Percentiles rank a stretch among this genome's conserved stretches.
Conservation (phyloP, 2,113 vertebrate genomes). For the Artemisiospiza belli region DNA sequence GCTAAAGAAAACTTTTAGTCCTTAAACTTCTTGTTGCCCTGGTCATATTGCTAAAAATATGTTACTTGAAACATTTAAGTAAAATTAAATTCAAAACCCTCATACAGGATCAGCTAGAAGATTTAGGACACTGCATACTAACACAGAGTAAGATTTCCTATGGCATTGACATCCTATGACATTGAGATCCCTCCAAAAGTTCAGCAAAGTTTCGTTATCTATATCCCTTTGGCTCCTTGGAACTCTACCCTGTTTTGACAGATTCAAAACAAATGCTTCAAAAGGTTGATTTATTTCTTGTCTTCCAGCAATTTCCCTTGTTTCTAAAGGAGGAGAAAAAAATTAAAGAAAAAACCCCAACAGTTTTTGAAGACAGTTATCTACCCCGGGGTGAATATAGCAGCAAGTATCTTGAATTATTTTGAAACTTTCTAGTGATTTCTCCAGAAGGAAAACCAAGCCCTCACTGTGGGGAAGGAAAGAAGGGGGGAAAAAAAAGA, state of each 20-base stretch:
- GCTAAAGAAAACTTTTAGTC: neutral
- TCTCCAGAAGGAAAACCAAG: neutral
- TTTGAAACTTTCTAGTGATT: neutral
- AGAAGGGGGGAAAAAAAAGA: no score
- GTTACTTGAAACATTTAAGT: neutral
- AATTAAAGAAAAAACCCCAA: neutral
- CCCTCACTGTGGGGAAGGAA: fast-evolving
- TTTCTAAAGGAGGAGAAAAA: neutral
- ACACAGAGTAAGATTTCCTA: neutral
- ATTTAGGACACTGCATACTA: neutral
- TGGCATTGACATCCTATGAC: fast-evolving
- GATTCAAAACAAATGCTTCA: neutral
- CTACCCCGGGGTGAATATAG: neutral
- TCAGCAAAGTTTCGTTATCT: neutral
- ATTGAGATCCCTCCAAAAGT: neutral
- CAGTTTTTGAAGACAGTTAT: neutral
- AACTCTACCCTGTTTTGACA: neutral
- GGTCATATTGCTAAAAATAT: neutral
- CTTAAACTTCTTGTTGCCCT: neutral
- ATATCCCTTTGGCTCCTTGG: neutral
- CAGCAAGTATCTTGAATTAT: neutral
- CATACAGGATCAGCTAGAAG: neutral
- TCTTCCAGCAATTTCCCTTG: neutral
- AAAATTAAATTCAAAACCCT: neutral
- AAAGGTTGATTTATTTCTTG: neutral